Base-by-base conservation (phyloP, 1,140 invertebrate species). In the Megalopta genalis region DNA sequence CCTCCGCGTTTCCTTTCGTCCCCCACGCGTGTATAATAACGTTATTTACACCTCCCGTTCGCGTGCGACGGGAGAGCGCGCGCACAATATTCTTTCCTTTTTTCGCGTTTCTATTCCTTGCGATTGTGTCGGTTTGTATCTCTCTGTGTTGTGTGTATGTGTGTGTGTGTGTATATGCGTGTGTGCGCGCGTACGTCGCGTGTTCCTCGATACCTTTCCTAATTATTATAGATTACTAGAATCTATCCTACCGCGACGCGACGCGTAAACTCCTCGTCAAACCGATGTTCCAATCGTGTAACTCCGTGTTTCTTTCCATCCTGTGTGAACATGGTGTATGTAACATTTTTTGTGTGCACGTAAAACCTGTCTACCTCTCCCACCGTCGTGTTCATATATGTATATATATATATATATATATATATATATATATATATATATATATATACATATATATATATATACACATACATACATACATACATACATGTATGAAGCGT, bases 21-120 rank as follows among this genome's bases (percentile, higher is more conserved):
- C 5, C n/a, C n/a, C n/a, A n/a, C n/a, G 8, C 18, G 54, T 32
- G 37, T 46, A 12, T 46, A 46, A 16, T 32, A 32, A 32, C 32
- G 32, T 16, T 76, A 69, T 80, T 21, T 76, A 72, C 52, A 63
- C 69, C 27, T 72, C 67, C 52, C 42, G 21, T 18, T 21, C 18
- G 54, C 21, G 39, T 32, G 65, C 60, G 27, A 49, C 60, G 60
- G 64, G 76, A 62, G 76, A 62, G 76, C 68, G 76, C 76, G 69
- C 76, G 64, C 64, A 66, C 64, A 39, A 66, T 32, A 32, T 32
- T 32, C 32, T 32, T 32, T 32, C 32, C 32, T 2, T 32, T n/a
- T 66, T 25, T 42, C 23, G 60, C 59, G 39, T 57, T n/a, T n/a
- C 16, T 6, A 14, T 21, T n/a, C 49, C 16, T 6, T 52, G 49